Percentiles rank a stretch among this genome's conserved stretches.
These are phyloP conservation scores for Aradophagus sp. DNA, from an alignment of 1,140 invertebrate genomes.

Conservation along the genomic window DNA sequence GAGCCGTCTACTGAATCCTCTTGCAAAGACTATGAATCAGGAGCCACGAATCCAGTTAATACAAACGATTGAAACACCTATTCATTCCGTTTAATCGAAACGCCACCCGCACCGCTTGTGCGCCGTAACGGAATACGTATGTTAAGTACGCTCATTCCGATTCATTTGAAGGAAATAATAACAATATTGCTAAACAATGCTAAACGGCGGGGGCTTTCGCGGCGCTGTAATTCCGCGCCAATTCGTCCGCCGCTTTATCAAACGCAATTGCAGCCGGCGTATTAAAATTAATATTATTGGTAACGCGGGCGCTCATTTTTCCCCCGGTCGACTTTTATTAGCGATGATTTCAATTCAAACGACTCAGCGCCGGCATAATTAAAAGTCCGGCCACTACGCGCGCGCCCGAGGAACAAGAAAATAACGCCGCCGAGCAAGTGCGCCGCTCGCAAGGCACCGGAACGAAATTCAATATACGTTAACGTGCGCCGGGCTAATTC, in stretches of 20 bases:
- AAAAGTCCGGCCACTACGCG: no score
- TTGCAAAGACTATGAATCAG: slow-evolving; percentile 33
- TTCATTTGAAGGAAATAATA: slow-evolving; percentile 34
- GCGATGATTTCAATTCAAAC: no score
- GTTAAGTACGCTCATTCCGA: slow-evolving; percentile 25
- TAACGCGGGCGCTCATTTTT: slow-evolving; percentile 1
- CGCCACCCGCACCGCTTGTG: slow-evolving; percentile 7
- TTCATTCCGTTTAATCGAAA: slow-evolving; percentile 41
- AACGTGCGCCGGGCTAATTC: slow-evolving; percentile 23
- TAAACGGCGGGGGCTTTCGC: slow-evolving; percentile 2
- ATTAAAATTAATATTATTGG: slow-evolving; percentile 9
- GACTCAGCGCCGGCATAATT: no score
- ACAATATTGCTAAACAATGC: slow-evolving; percentile 20
- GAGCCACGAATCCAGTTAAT: slow-evolving; percentile 35
- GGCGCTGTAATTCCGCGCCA: slow-evolving; percentile 6
- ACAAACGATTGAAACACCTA: slow-evolving; percentile 34
- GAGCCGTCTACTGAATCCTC: slow-evolving; percentile 15
- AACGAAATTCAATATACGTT: slow-evolving; percentile 36
- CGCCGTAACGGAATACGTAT: slow-evolving; percentile 14
- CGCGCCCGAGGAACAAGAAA: slow-evolving; percentile 12
- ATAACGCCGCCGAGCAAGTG: slow-evolving; percentile 8
- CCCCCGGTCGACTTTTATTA: no score
- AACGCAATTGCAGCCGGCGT: slow-evolving; percentile 6
- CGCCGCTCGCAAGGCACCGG: no score
- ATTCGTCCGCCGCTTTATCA: slow-evolving; percentile 1